A percentile compares a stretch with the other conserved stretches of the same genome.
phyloP scores from a whole-genome alignment of 1,140 invertebrate species.

The Drosophila aff. region DNA sequence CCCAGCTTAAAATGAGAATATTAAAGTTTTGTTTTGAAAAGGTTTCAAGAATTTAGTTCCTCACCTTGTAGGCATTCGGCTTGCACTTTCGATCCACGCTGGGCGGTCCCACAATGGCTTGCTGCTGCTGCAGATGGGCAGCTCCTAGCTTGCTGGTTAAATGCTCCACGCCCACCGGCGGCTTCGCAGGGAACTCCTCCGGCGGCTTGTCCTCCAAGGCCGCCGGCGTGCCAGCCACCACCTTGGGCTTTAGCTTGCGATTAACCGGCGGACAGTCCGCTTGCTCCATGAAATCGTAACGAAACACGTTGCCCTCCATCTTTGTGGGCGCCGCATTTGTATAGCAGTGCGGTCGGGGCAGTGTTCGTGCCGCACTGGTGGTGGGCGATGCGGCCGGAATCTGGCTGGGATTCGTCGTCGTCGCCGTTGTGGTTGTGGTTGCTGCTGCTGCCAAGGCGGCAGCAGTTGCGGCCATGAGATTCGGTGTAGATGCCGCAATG shows the following conservation, averaged over 20 bases:
- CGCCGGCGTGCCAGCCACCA: conserved; percentile 11
- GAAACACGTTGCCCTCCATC: conserved; percentile 87
- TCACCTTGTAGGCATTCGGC: conserved; percentile 77
- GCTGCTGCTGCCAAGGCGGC: conserved; percentile 9
- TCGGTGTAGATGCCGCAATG: conserved; percentile 76
- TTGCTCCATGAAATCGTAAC: conserved; percentile 86
- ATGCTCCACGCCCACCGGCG: conserved; percentile 63
- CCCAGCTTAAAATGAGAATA: conserved; percentile 36
- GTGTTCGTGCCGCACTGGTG: conserved; percentile 60
- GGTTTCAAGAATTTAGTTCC: background rate
- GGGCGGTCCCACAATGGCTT: conserved; percentile 57
- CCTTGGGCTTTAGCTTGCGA: conserved; percentile 91
- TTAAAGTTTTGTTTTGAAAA: background rate
- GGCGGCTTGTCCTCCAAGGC: conserved; percentile 87
- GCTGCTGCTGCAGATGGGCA: conserved; percentile 79
- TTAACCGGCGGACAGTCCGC: conserved; percentile 90
- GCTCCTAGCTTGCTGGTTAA: conserved; percentile 60
- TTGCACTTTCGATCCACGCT: conserved; percentile 81
- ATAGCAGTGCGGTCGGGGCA: conserved; percentile 88
- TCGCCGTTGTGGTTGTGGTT: background rate
- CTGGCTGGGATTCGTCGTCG: conserved; percentile 18
- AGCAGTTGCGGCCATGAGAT: conserved; percentile 64
- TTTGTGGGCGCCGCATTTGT: conserved; percentile 89
- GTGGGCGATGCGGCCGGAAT: conserved; percentile 43
- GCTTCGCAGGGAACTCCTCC: conserved; percentile 73